phyloP scores from a whole-genome alignment of 2,888 invertebrate species.

The Apantesis nais region DNA sequence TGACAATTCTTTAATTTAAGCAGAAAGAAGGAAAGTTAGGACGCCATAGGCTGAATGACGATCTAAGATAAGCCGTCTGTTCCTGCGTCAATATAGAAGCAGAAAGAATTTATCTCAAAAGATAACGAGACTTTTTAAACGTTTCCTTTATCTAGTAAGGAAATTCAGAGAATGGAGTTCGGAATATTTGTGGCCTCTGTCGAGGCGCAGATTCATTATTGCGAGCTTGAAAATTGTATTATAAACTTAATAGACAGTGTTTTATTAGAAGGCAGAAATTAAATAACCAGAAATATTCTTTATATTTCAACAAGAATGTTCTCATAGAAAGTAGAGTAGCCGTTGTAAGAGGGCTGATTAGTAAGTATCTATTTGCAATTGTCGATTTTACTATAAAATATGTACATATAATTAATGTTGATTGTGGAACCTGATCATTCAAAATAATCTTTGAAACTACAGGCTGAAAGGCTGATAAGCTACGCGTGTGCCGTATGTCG shows the following conservation, averaged over 20 bases:
- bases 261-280: slow-evolving; percentile 13
- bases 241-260: slow-evolving; percentile 16
- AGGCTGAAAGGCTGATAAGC: neutral
- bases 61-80: slow-evolving; percentile 32
- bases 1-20: slow-evolving; percentile 31
- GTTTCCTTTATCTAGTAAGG: slow-evolving; percentile 26
- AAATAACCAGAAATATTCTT: slow-evolving; percentile 17
- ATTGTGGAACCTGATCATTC: neutral
- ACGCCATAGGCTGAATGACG: slow-evolving; percentile 27
- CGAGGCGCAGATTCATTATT: slow-evolving; percentile 10
- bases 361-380: neutral
- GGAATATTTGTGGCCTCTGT: slow-evolving; percentile 15
- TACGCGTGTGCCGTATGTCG: no score
- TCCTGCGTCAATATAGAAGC: slow-evolving; percentile 17
- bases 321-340: neutral
- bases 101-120: slow-evolving; percentile 43
- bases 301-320: slow-evolving; percentile 17
- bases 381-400: neutral
- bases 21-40: slow-evolving; percentile 15
- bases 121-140: slow-evolving; percentile 35
- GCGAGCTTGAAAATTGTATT: slow-evolving; percentile 11
- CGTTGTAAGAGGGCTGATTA: neutral
- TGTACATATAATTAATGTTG: neutral
- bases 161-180: slow-evolving; percentile 19
- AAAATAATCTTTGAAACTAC: neutral